Evolutionary conservation across 2,113 vertebrate species (phyloP).

Genomic region (Protobothrops mucrosquamatus): DNA sequence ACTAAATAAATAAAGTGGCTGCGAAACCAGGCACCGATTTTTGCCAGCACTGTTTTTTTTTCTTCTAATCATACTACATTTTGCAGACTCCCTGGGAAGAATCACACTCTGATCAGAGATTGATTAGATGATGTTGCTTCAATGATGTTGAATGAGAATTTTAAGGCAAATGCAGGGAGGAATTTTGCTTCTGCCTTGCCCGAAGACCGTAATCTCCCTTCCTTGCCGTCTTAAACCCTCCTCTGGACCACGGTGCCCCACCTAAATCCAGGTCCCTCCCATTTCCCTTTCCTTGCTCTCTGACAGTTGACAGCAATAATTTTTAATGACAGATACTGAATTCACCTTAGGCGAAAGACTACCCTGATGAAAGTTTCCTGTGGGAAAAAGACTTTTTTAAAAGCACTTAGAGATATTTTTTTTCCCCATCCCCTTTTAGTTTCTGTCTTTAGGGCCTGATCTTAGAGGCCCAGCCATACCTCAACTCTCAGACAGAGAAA

Average conservation of each 20-base stretch:
- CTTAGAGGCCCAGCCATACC: constrained; percentile 22
- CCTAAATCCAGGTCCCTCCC: constrained; percentile 9
- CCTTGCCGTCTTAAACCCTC: constrained; percentile 1
- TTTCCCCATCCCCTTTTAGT: neutral
- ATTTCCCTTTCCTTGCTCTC: neutral
- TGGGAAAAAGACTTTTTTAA: constrained; percentile 50
- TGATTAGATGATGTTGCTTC: neutral
- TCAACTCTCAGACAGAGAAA: constrained; percentile 9
- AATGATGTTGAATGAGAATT: neutral
- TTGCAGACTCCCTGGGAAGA: neutral
- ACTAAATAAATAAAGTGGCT: neutral
- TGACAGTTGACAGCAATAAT: constrained; percentile 63
- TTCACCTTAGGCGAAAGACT: constrained; percentile 66
- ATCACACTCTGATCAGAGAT: neutral
- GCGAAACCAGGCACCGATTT: neutral
- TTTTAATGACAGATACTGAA: constrained; percentile 65
- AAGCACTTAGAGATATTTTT: constrained; percentile 40
- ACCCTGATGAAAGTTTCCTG: constrained; percentile 61
- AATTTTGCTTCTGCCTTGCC: constrained; percentile 18
- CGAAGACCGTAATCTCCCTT: neutral
- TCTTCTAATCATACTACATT: neutral
- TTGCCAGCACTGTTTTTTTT: neutral
- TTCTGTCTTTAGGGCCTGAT: constrained; percentile 29
- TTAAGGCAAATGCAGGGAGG: neutral
- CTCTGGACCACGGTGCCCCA: constrained; percentile 55